A percentile compares a stretch with the other conserved stretches of the same genome.
Conservation (phyloP, 2,797 vertebrate species). For the Siniperca scherzeri region DNA sequence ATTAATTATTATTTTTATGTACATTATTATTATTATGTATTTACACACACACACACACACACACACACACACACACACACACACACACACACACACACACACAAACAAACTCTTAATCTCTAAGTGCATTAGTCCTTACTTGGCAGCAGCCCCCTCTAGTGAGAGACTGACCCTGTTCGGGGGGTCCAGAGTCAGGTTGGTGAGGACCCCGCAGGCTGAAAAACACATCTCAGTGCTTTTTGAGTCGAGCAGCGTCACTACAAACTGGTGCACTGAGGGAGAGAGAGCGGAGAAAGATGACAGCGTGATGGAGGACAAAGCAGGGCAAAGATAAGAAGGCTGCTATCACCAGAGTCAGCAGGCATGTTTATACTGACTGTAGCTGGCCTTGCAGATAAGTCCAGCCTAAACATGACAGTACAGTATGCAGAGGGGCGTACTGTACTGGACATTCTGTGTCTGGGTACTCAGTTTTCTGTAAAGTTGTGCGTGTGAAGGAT, state of each 20-base stretch:
- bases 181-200: slow-evolving; percentile 92
- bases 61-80: background rate
- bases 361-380: slow-evolving; percentile 54
- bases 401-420: slow-evolving; percentile 55
- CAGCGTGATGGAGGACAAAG: slow-evolving; percentile 47
- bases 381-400: slow-evolving; percentile 68
- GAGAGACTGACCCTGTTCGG: slow-evolving; percentile 84
- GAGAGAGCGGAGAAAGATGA: slow-evolving; percentile 20
- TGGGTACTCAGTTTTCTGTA: slow-evolving; percentile 15
- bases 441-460: slow-evolving; percentile 1
- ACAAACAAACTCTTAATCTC: background rate
- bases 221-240: slow-evolving; percentile 93
- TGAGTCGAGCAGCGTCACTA: slow-evolving; percentile 92
- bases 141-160: slow-evolving; percentile 87
- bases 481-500: slow-evolving; percentile 3
- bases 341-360: slow-evolving; percentile 48
- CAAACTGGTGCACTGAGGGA: slow-evolving; percentile 91
- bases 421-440: slow-evolving; percentile 5
- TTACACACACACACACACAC: no score
- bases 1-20: background rate
- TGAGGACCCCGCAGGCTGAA: slow-evolving; percentile 95
- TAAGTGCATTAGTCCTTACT: slow-evolving; percentile 85
- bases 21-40: no score
- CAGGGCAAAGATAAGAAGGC: slow-evolving; percentile 58
- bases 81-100: background rate